Conservation (phyloP, 1,140 invertebrate genomes). For the Brachionus rotundiformis region DNA sequence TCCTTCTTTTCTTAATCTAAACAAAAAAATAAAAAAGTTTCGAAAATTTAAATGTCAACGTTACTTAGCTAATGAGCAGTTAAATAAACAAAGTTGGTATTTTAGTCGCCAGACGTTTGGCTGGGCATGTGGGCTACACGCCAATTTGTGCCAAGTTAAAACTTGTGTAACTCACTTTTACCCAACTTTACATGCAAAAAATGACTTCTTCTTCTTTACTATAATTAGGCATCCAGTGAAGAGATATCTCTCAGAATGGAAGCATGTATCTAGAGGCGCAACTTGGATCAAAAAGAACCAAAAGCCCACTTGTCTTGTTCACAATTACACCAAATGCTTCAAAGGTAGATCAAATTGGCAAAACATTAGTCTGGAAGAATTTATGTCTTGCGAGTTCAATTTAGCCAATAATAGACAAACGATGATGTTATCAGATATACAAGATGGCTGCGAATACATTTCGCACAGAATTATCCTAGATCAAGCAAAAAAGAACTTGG, state of each 20-base stretch:
- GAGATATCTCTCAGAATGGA: slow-evolving; percentile 84
- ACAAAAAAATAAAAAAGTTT: background rate
- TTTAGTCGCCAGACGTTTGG: slow-evolving; percentile 98
- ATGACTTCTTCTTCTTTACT: slow-evolving; percentile 87
- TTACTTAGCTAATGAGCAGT: background rate
- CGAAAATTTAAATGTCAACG: background rate
- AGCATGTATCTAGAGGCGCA: slow-evolving; percentile 91
- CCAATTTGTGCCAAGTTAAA: slow-evolving; percentile 93
- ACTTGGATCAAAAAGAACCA: slow-evolving; percentile 74
- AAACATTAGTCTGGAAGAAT: slow-evolving; percentile 71
- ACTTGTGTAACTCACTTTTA: slow-evolving; percentile 58
- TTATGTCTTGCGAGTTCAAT: slow-evolving; percentile 85
- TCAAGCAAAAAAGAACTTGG: slow-evolving; percentile 90
- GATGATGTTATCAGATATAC: slow-evolving; percentile 79
- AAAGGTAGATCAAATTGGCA: background rate
- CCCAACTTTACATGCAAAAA: background rate
- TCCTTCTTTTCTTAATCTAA: background rate
- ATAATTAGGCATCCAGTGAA: slow-evolving; percentile 84
- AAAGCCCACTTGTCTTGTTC: slow-evolving; percentile 55
- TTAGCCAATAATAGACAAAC: slow-evolving; percentile 93
- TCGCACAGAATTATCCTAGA: slow-evolving; percentile 80
- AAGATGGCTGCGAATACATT: slow-evolving; percentile 57
- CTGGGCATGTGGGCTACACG: slow-evolving; percentile 97
- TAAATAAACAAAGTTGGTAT: slow-evolving; percentile 73
- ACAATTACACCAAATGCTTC: background rate